Percentiles rank a stretch among this genome's conserved stretches.
Conservation (phyloP, 2,113 vertebrate genomes). For the Rhinogobius similis region DNA sequence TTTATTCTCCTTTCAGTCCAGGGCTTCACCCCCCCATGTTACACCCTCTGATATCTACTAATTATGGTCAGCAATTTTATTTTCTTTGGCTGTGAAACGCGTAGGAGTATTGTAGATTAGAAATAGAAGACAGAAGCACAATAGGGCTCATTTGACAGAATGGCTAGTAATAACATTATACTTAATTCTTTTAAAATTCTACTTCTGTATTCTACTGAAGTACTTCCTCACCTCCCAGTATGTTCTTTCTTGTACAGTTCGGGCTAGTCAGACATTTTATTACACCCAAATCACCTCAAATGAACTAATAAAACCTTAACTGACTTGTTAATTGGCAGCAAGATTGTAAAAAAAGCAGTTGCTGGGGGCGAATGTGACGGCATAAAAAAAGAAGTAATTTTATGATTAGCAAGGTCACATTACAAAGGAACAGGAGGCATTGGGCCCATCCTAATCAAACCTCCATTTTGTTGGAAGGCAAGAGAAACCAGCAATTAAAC, state of each 20-base stretch:
- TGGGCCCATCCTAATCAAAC: background rate
- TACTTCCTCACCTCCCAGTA: background rate
- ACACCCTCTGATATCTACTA: no score
- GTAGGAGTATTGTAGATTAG: no score
- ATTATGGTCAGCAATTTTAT: no score
- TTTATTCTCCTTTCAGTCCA: no score
- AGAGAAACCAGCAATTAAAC: background rate
- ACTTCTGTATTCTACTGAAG: background rate
- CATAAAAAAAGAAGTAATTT: slow-evolving; percentile 2
- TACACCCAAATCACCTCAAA: background rate
- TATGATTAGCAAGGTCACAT: slow-evolving; percentile 5
- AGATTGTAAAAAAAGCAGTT: background rate
- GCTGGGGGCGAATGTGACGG: slow-evolving; percentile 1
- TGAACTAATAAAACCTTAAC: slow-evolving; percentile 4
- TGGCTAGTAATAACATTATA: no score
- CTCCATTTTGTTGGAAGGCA: slow-evolving; percentile 3
- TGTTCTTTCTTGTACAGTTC: background rate
- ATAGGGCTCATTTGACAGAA: no score
- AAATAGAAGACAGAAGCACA: no score
- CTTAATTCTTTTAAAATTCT: no score
- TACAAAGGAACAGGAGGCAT: background rate
- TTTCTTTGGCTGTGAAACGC: no score
- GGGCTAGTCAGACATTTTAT: slow-evolving; percentile 1
- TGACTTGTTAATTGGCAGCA: background rate
- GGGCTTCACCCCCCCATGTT: no score